These are phyloP conservation scores for Lethrus apterus DNA, from an alignment of 1,140 invertebrate genomes.

Conservation along the genomic window DNA sequence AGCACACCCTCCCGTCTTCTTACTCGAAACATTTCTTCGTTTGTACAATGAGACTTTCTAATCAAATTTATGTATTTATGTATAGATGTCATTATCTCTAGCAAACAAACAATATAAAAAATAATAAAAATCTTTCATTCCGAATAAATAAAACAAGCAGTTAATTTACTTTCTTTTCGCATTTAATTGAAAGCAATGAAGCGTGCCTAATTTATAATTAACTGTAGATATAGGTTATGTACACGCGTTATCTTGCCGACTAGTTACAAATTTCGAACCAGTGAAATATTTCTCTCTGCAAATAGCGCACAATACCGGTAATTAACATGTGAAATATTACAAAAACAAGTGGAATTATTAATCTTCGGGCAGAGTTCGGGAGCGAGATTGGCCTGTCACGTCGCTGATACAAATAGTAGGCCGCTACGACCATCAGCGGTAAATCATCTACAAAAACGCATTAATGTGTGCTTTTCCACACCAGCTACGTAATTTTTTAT, in stretches of 20 bases:
- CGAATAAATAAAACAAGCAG: too few species aligned
- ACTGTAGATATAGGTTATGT: conserved; percentile 6
- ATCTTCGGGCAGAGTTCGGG: conserved; percentile 27
- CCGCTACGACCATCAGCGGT: conserved; percentile 22
- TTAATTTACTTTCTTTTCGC: too few species aligned
- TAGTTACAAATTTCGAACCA: too few species aligned
- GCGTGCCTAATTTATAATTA: neutral
- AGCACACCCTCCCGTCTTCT: too few species aligned
- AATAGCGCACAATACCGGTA: conserved; percentile 23
- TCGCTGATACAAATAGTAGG: conserved; percentile 25
- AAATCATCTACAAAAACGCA: conserved; percentile 20
- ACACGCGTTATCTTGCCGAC: neutral
- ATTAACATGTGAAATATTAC: conserved; percentile 29
- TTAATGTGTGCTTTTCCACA: conserved; percentile 18
- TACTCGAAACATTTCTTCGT: too few species aligned
- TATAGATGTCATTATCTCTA: too few species aligned
- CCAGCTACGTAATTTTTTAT: conserved; percentile 14
- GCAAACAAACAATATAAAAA: too few species aligned
- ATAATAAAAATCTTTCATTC: too few species aligned
- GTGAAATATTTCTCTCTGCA: conserved; percentile 15
- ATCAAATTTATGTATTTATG: too few species aligned
- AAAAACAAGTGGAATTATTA: conserved; percentile 32
- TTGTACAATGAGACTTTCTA: too few species aligned
- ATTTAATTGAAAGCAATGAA: conserved; percentile 9
- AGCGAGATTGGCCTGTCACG: conserved; percentile 30